Percentiles rank a stretch among this genome's conserved stretches.
Conservation (phyloP, 2,888 invertebrate species). For the Platerodrilus igneus region DNA sequence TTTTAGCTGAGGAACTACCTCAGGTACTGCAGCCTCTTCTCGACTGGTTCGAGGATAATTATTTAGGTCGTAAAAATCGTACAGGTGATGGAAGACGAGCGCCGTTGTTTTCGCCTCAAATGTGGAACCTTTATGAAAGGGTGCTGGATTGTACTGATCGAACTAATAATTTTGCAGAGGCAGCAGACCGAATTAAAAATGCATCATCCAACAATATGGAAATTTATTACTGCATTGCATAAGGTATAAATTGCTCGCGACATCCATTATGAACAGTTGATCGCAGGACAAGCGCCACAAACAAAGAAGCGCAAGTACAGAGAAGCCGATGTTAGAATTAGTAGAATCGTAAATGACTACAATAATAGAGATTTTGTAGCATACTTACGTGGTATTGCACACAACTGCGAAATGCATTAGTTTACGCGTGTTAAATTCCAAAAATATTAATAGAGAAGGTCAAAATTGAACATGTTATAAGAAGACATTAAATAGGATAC, state of each 20-base stretch:
- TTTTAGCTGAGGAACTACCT: slow-evolving; percentile 1
- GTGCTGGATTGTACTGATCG: slow-evolving; percentile 1
- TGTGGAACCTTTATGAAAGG: slow-evolving; percentile 6
- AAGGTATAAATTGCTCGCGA: neutral
- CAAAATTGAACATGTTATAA: too few species aligned
- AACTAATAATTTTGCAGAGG: slow-evolving; percentile 6
- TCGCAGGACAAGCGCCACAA: too few species aligned
- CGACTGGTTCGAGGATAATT: slow-evolving; percentile 1
- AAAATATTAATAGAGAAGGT: too few species aligned
- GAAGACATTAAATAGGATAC: too few species aligned
- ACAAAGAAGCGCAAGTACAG: too few species aligned
- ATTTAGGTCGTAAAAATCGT: neutral
- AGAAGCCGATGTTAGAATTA: too few species aligned
- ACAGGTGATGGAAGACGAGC: slow-evolving; percentile 1
- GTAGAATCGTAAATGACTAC: too few species aligned
- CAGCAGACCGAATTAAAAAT: slow-evolving; percentile 3
- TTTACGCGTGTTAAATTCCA: too few species aligned
- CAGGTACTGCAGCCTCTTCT: slow-evolving; percentile 1
- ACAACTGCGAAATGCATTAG: too few species aligned
- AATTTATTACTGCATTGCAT: slow-evolving; percentile 5
- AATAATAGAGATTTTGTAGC: too few species aligned
- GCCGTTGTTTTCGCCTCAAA: slow-evolving; percentile 5
- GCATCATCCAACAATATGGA: neutral
- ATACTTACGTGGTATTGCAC: too few species aligned
- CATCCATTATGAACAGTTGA: slow-evolving; percentile 3